A percentile compares a stretch with the other conserved stretches of the same genome.
Conservation (phyloP, 2,113 vertebrate species). For the Phodopus roborovskii region DNA sequence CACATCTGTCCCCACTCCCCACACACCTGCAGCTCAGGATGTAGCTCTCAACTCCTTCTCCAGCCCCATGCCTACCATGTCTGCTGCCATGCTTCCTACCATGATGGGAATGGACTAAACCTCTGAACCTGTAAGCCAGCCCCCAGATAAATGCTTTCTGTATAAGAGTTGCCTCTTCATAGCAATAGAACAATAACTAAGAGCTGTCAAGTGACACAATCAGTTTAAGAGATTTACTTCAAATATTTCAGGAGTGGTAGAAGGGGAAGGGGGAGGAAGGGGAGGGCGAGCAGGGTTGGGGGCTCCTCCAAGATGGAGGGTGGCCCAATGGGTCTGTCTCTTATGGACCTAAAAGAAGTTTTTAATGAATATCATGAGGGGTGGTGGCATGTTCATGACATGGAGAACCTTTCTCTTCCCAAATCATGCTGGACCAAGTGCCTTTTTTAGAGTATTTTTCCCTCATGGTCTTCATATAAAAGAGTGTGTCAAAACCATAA, state of each 20-base stretch:
- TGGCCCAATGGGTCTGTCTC: not conserved
- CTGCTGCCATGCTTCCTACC: not conserved
- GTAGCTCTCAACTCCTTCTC: not conserved
- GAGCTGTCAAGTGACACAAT: not conserved
- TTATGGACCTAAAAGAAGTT: not conserved
- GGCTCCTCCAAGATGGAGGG: not conserved
- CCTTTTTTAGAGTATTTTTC: not conserved
- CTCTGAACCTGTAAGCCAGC: not conserved
- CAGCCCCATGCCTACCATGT: not conserved
- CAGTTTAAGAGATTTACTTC: not conserved
- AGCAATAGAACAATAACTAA: not conserved
- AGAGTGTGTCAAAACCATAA: not conserved
- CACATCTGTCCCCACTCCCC: too few species aligned
- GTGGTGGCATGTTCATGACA: too few species aligned
- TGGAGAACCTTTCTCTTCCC: too few species aligned
- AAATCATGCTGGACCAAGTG: not conserved
- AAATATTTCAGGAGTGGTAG: not conserved
- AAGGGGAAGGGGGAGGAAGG: rapidly evolving
- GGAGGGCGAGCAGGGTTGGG: too few species aligned
- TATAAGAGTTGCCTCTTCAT: not conserved
- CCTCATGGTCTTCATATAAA: not conserved
- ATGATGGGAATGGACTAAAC: not conserved
- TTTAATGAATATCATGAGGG: not conserved
- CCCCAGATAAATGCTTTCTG: not conserved
- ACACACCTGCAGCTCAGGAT: not conserved